Conservation (phyloP, 2,797 vertebrate genomes). For the Chiroxiphia lanceolata region DNA sequence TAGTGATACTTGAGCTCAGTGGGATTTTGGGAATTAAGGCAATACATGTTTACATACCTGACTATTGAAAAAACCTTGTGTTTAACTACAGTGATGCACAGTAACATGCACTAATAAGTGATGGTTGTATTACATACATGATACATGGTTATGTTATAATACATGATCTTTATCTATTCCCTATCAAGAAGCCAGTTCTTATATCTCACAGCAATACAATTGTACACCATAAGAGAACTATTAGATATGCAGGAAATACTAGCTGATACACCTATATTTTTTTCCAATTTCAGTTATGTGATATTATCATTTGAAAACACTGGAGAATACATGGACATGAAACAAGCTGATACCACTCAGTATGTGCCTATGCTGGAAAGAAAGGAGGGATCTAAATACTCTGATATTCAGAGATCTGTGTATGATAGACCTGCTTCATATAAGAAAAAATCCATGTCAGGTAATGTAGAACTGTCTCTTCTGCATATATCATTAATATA, state of each 20-base stretch:
- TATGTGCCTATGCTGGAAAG: constrained; percentile 98
- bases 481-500: background rate
- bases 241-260: background rate
- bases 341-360: constrained; percentile 92
- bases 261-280: background rate
- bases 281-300: constrained; percentile 85
- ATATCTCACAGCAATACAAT: background rate
- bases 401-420: constrained; percentile 88
- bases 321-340: constrained; percentile 99
- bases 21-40: background rate
- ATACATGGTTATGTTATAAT: background rate
- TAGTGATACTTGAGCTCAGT: background rate
- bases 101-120: background rate
- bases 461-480: constrained; percentile 60
- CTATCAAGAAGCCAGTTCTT: background rate
- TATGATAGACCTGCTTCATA: constrained; percentile 92
- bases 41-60: background rate
- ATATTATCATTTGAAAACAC: constrained; percentile 97
- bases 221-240: background rate
- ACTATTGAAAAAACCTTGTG: background rate
- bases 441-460: constrained; percentile 84
- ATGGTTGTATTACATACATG: background rate
- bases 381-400: constrained; percentile 89
- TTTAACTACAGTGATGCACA: background rate
- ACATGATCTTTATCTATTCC: background rate